Conservation (phyloP, 2,797 vertebrate species). For the Enteromius radiatus region DNA sequence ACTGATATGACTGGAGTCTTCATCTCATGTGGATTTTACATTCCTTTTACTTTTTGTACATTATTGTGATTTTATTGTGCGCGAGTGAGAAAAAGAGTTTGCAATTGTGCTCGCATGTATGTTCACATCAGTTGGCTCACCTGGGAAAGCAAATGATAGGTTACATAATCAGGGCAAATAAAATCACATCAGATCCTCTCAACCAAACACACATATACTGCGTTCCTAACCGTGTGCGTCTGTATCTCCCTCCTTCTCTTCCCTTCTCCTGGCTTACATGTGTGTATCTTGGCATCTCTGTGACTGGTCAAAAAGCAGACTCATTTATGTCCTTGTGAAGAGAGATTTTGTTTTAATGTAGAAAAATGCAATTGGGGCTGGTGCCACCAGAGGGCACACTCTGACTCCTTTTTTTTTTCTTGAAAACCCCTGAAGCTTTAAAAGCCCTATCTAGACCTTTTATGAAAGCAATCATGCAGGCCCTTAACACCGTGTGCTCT, state of each 20-base stretch:
- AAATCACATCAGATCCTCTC: conserved; percentile 23
- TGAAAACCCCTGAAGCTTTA: conserved; percentile 18
- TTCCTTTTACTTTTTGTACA: background rate
- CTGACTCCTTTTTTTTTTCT: conserved; percentile 23
- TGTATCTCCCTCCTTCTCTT: background rate
- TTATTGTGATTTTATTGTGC: conserved; percentile 1
- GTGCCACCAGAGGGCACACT: conserved; percentile 38
- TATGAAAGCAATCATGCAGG: conserved; percentile 22
- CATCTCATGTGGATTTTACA: background rate
- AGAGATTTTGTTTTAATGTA: background rate
- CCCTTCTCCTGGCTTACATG: background rate
- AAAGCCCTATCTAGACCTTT: conserved; percentile 15
- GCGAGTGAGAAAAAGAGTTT: conserved; percentile 38
- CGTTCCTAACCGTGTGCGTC: background rate
- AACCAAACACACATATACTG: background rate
- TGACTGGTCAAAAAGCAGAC: background rate
- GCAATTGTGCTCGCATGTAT: background rate
- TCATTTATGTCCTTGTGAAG: conserved; percentile 11
- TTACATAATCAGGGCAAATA: conserved; percentile 46
- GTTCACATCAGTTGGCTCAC: conserved; percentile 28
- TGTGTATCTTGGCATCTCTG: conserved; percentile 29
- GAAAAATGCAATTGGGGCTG: background rate
- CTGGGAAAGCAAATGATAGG: conserved; percentile 44
- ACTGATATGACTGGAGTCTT: background rate
- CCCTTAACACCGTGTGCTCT: conserved; percentile 26